Evolutionary conservation across 2,888 invertebrate genomes (phyloP), one percentile per base, ranked within the genome.

Genomic region (Habrosyne pyritoides): DNA sequence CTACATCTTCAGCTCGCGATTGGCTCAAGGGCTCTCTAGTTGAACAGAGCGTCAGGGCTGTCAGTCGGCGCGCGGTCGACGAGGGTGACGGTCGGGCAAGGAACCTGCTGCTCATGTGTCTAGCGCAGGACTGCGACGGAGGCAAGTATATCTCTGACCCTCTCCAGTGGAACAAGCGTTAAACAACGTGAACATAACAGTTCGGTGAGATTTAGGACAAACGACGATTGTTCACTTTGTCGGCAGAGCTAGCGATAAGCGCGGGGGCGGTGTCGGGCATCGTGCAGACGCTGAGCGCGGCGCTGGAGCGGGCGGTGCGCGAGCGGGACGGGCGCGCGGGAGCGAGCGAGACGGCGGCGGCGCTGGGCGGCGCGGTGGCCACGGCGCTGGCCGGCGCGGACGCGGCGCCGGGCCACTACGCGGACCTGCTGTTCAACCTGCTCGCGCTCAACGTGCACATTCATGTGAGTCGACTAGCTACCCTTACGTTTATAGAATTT

Each of bases 21-120:
- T 94, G 94, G 94, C 79, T 92, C 61, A 79, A 81, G 36, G 82
- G 84, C 33, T 54, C 47, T 48, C n/a, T 56, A 53, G 67, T 60
- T 51, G 55, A 56, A 12, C 52, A 60, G 26, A 47, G 53, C 30
- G n/a, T 14, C 47, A 46, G 30, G 10, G 46, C 52, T 53, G 49
- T 22, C 53, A 52, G 53, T 55, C 56, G 54, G 53, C 52, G 33
- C 50, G 53, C 46, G 7, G 53, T 51, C 47, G 53, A 10, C 46
- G 52, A 42, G 6, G 51, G n/a, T 1, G 64, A 53, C 54, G 30
- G 52, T 1, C 18, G 7, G 52, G 47, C 57, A 48, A 24, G 52
- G 51, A 26, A 59, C 21, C 59, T 79, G 67, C 68, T 80, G 61
- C 61, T 65, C 10, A 53, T 56, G 58, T 77, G 77, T 54, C 57